phyloP scores from a whole-genome alignment of 2,113 vertebrate genomes.

The Perccottus glenii region DNA sequence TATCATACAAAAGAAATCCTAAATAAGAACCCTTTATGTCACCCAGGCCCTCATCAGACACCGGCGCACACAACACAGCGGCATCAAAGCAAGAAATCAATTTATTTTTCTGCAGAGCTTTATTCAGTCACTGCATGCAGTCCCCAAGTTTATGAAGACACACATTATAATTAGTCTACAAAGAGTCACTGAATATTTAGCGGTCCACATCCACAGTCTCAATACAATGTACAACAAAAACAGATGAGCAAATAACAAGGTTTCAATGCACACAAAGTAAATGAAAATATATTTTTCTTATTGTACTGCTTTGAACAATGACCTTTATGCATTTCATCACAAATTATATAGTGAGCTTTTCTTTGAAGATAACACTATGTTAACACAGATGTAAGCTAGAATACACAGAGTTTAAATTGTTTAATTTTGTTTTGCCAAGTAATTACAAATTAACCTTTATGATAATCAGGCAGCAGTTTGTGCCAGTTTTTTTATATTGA shows the following conservation, averaged over 20 bases:
- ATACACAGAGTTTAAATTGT: no score
- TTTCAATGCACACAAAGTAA: slow-evolving; percentile 28
- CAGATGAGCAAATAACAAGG: slow-evolving; percentile 49
- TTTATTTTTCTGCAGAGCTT: slow-evolving; percentile 65
- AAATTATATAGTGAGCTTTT: slow-evolving; percentile 44
- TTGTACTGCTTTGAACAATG: slow-evolving; percentile 48
- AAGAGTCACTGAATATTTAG: slow-evolving; percentile 76
- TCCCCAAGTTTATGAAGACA: slow-evolving; percentile 73
- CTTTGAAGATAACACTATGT: slow-evolving; percentile 37
- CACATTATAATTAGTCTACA: slow-evolving; percentile 75
- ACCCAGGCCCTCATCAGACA: slow-evolving; percentile 56
- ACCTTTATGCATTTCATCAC: slow-evolving; percentile 33
- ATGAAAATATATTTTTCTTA: slow-evolving; percentile 39
- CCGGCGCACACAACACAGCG: slow-evolving; percentile 53
- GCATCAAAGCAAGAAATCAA: slow-evolving; percentile 75
- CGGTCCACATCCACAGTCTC: slow-evolving; percentile 65
- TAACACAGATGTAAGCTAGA: neutral
- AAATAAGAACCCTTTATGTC: slow-evolving; percentile 55
- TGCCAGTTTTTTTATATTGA: neutral
- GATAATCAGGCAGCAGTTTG: slow-evolving; percentile 13
- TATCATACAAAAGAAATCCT: slow-evolving; percentile 71
- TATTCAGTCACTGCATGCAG: slow-evolving; percentile 66
- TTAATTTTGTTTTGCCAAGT: no score
- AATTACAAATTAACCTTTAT: slow-evolving; percentile 1
- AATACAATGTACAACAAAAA: slow-evolving; percentile 60